Evolutionary conservation across 2,888 invertebrate species (phyloP).

Genomic region (Octonoba sinensis): DNA sequence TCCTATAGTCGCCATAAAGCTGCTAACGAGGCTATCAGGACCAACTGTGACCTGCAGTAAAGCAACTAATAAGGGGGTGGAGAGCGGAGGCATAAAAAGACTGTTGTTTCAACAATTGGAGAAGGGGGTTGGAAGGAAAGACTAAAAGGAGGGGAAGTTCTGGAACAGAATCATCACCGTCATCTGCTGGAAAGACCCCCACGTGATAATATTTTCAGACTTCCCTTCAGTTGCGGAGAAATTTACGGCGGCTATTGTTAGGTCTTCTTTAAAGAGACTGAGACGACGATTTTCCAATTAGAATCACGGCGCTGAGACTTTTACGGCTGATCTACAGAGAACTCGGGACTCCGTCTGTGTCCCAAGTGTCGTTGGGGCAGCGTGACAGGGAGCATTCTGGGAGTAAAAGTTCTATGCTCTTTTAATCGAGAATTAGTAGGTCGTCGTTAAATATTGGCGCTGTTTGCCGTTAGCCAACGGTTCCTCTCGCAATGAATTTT

Average conservation of each 20-base stretch:
- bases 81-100: conserved; percentile 55
- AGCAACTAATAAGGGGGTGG: conserved; percentile 61
- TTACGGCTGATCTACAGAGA: conserved; percentile 32
- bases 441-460: too few relatives aligned
- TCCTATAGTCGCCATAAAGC: conserved; percentile 62
- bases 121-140: not conserved
- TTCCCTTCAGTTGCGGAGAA: conserved; percentile 16
- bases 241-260: conserved; percentile 49
- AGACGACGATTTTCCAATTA: conserved; percentile 21
- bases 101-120: conserved; percentile 60
- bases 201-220: conserved; percentile 47
- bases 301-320: conserved; percentile 7
- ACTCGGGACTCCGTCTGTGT: not conserved
- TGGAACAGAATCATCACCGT: conserved; percentile 59
- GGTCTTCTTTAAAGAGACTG: conserved; percentile 20
- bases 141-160: conserved; percentile 8
- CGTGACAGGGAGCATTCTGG: too few relatives aligned
- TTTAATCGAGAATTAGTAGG: too few relatives aligned
- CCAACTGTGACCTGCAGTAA: conserved; percentile 63
- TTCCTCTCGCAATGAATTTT: too few relatives aligned
- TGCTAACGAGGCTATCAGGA: conserved; percentile 63
- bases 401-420: too few relatives aligned
- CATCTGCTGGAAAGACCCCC: conserved; percentile 40
- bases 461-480: too few relatives aligned
- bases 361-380: too few relatives aligned